Base-by-base conservation (phyloP, 92 coral and sea anemone genomes). In the Palythoa caribaeorum region DNA sequence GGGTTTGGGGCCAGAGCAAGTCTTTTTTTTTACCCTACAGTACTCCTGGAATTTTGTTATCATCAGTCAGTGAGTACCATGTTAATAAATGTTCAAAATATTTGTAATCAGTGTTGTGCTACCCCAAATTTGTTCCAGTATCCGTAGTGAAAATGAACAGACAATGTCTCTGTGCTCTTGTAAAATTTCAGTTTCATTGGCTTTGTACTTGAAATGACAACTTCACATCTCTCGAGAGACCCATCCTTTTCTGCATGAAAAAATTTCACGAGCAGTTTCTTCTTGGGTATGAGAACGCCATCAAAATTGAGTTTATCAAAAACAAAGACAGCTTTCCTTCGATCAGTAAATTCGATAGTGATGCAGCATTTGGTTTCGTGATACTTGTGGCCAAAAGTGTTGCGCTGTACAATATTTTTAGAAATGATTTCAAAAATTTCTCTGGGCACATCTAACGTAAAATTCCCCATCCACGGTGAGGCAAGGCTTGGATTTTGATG, bases 251-350 rank as follows among this genome's bases (percentile, higher is more conserved):
- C 91, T 37, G 77, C 38, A 55, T 28, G 39, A 28, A 70, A 69
- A 35, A 37, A 17, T 71, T 83, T 88, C 44, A 38, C 7, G 9
- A 87, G 47, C 1, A 88, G 80, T 20, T 16, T 15, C n/a, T 68
- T 37, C 65, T 79, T 88, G 76, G 83, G 47, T 35, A 88, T 11
- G 38, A 44, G 39, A 65, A 88, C 88, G 14, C 88, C 87, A 36
- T 88, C 87, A 59, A 63, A 88, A 63, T 88, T 88, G 35, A 88
- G 69, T 37, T 59, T 73, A 39, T 88, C 65, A 38, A 88, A 63
- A n/a, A 88, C 63, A 87, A 80, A 88, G 7, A 81, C 88, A 62
- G 80, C 77, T 88, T 88, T 88, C 73, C 88, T 88, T 63, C 66
- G 84, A 55, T 88, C 90, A 17, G 76, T 71, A 21, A 88, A 37